Conservation (phyloP, 2,888 invertebrate species). For the Scaptomyza cyrtandrae region DNA sequence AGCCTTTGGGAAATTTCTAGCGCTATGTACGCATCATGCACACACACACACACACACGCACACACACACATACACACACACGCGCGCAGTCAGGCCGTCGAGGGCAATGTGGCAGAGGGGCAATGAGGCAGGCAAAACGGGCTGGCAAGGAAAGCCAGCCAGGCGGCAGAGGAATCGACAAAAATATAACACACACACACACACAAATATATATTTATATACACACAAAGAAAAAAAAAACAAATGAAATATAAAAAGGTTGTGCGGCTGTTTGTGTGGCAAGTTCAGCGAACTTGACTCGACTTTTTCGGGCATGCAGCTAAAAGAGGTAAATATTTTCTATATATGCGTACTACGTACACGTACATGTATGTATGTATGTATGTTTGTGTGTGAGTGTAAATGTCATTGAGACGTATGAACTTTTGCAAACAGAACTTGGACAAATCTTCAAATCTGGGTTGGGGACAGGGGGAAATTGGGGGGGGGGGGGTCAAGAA, state of each 20-base stretch:
- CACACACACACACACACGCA: slow-evolving; percentile 5
- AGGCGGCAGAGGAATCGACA: slow-evolving; percentile 53
- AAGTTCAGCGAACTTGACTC: slow-evolving; percentile 57
- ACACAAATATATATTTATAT: neutral
- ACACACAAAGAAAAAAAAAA: slow-evolving; percentile 3
- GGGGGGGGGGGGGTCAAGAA: too few species aligned
- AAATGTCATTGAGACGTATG: slow-evolving; percentile 33
- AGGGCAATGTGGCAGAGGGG: neutral
- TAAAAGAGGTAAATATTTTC: slow-evolving; percentile 57
- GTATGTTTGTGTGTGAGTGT: slow-evolving; percentile 6
- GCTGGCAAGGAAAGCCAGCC: slow-evolving; percentile 22
- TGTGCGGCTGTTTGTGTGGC: slow-evolving; percentile 12
- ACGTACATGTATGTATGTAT: neutral
- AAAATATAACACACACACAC: slow-evolving; percentile 47
- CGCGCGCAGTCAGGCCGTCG: too few species aligned
- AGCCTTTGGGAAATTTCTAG: slow-evolving; percentile 59
- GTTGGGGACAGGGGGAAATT: too few species aligned
- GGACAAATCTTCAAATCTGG: neutral
- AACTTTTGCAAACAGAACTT: slow-evolving; percentile 1
- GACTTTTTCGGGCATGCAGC: slow-evolving; percentile 40
- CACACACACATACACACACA: too few species aligned
- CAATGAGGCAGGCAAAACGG: neutral
- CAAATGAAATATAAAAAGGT: slow-evolving; percentile 28
- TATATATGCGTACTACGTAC: slow-evolving; percentile 13
- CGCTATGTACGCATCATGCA: slow-evolving; percentile 55